These are phyloP conservation scores for Sericinus montela DNA, from an alignment of 2,888 invertebrate species.

Conservation along the genomic window DNA sequence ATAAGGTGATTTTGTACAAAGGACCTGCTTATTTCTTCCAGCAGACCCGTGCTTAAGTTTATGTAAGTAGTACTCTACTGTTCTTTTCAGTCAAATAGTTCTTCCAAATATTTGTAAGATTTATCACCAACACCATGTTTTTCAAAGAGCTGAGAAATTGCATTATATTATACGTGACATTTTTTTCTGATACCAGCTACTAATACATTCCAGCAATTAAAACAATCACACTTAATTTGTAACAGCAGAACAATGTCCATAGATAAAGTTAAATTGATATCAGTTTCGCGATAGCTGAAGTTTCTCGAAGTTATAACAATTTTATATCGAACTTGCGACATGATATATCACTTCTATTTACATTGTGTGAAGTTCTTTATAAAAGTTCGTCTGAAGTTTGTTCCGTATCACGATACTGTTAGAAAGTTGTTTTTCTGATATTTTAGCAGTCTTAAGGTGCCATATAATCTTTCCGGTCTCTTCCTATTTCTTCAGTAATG, in stretches of 20 bases:
- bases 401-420: background rate
- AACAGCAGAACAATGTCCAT: background rate
- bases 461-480: too few species aligned
- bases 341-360: conserved; percentile 1
- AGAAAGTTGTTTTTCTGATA: background rate
- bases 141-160: too few species aligned
- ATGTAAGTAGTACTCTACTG: too few species aligned
- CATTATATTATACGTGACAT: too few species aligned
- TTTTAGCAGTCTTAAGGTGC: background rate
- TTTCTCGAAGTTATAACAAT: background rate
- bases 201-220: background rate
- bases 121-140: too few species aligned
- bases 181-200: too few species aligned
- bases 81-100: too few species aligned
- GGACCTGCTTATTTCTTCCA: too few species aligned
- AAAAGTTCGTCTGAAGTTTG: background rate
- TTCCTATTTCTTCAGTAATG: too few species aligned
- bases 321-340: conserved; percentile 6
- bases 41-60: too few species aligned
- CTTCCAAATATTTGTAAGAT: too few species aligned
- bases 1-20: too few species aligned
- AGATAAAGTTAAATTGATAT: background rate
- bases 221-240: background rate
- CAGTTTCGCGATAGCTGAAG: background rate
- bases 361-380: background rate